These are phyloP conservation scores for Pseudomyrmex dendroicus DNA, from an alignment of 1,140 invertebrate genomes.

Conservation along the genomic window DNA sequence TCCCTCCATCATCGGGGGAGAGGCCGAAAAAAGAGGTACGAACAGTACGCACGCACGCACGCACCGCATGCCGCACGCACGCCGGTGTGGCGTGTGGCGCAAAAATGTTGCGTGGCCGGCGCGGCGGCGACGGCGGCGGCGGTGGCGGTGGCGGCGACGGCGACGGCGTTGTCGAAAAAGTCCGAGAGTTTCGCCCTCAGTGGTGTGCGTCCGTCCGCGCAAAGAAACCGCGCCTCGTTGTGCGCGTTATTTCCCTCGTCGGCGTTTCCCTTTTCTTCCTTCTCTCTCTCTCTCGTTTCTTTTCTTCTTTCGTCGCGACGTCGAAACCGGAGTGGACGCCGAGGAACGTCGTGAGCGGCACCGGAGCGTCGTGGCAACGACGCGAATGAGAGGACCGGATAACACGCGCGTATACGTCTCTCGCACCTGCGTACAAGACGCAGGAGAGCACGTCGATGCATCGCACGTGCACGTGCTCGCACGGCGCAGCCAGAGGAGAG, in stretches of 20 bases:
- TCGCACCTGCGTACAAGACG: slow-evolving; percentile 56
- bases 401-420: neutral
- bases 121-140: slow-evolving; percentile 29
- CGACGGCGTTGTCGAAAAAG: slow-evolving; percentile 54
- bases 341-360: slow-evolving; percentile 34
- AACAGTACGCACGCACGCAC: slow-evolving; percentile 50
- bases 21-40: slow-evolving; percentile 60
- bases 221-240: slow-evolving; percentile 3
- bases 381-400: neutral
- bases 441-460: slow-evolving; percentile 53
- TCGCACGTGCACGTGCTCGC: slow-evolving; percentile 45
- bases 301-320: neutral
- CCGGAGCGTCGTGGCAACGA: slow-evolving; percentile 31
- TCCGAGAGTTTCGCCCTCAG: neutral
- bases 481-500: slow-evolving; percentile 31
- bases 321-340: slow-evolving; percentile 7
- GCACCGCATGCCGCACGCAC: slow-evolving; percentile 27
- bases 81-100: slow-evolving; percentile 57
- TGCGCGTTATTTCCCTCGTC: neutral
- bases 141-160: slow-evolving; percentile 41
- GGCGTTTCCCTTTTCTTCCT: neutral
- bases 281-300: neutral
- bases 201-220: neutral
- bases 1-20: slow-evolving; percentile 62
- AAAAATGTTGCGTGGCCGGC: slow-evolving; percentile 67